These are phyloP conservation scores for Tineola bisselliella DNA, from an alignment of 2,888 invertebrate genomes.

Conservation along the genomic window DNA sequence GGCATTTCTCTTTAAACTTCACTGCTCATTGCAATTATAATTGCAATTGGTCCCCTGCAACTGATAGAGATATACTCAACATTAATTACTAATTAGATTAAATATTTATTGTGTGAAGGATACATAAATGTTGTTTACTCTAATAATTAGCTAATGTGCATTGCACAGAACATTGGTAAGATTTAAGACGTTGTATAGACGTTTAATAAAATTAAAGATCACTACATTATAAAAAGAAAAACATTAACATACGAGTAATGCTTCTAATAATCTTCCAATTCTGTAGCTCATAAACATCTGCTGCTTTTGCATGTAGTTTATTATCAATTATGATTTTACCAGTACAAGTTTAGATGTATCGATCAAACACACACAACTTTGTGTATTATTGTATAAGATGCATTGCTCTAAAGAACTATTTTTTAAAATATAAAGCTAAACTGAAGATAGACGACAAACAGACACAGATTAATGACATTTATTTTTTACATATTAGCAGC, in stretches of 20 bases:
- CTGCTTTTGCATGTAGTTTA: neutral
- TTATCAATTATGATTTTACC: neutral
- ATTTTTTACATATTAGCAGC: conserved; percentile 14
- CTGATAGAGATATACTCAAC: conserved; percentile 10
- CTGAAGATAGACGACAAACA: no score
- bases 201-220: no score
- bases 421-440: no score
- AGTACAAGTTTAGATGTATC: neutral
- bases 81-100: neutral
- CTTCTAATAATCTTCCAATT: neutral
- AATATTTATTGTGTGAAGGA: conserved; percentile 11
- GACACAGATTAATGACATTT: neutral
- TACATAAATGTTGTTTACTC: neutral
- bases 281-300: neutral
- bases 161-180: neutral
- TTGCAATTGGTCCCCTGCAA: no score
- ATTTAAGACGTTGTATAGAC: no score
- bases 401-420: no score
- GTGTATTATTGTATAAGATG: neutral
- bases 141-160: neutral
- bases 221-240: no score
- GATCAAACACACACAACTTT: neutral
- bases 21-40: neutral
- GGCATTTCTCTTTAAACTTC: conserved; percentile 62
- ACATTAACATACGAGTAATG: neutral